phyloP scores from a whole-genome alignment of 2,797 vertebrate species.

The Acipenser ruthenus region DNA sequence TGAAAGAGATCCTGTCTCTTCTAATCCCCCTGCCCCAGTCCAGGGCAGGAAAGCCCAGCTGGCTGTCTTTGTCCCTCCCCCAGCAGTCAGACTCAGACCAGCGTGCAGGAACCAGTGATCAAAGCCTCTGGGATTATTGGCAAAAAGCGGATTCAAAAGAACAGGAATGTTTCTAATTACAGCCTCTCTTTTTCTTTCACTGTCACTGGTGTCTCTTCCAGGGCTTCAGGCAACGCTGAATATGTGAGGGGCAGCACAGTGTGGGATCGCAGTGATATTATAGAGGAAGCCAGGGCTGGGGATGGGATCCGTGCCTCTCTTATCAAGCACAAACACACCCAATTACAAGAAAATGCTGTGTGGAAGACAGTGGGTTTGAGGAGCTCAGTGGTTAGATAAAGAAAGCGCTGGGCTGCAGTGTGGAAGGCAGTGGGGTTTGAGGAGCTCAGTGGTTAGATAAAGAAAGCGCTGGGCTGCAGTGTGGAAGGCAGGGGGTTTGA shows the following conservation, averaged over 20 bases:
- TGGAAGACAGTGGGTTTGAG: too few species aligned
- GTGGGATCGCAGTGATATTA: constrained; percentile 62
- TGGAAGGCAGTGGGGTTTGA: too few species aligned
- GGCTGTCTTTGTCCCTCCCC: constrained; percentile 51
- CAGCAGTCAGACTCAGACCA: constrained; percentile 41
- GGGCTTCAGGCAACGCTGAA: constrained; percentile 60
- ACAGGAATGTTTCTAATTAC: constrained; percentile 71
- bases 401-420: too few species aligned
- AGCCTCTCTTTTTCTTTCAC: constrained; percentile 40
- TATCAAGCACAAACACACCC: too few species aligned
- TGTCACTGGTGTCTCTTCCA: constrained; percentile 29
- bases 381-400: too few species aligned
- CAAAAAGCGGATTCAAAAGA: constrained; percentile 51
- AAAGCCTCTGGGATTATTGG: constrained; percentile 60
- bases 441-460: too few species aligned
- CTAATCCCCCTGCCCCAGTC: constrained; percentile 38
- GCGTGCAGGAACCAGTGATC: constrained; percentile 59
- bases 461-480: too few species aligned
- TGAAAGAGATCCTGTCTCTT: constrained; percentile 4
- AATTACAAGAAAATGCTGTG: too few species aligned
- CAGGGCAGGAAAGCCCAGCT: constrained; percentile 59
- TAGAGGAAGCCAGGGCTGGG: constrained; percentile 38
- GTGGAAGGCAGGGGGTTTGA: too few species aligned
- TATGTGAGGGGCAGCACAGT: constrained; percentile 51
- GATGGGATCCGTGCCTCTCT: constrained; percentile 16